Evolutionary conservation across 2,888 invertebrate genomes (phyloP).

Genomic region (Ernsta delagoae): DNA sequence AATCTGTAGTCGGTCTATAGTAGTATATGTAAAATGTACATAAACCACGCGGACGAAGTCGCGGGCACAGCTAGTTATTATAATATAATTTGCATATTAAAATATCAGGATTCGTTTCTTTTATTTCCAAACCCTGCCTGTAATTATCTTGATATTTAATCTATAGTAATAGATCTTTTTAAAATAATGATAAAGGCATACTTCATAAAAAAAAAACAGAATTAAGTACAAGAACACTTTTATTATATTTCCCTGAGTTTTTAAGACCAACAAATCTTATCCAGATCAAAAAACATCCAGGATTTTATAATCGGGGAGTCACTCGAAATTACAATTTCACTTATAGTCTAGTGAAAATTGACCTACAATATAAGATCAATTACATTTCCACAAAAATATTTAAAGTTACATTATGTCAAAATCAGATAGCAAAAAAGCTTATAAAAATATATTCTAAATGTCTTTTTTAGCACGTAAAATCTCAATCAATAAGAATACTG

Average conservation of each 20-base stretch:
- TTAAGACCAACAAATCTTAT: neutral
- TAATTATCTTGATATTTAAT: too few species aligned
- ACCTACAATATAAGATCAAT: conserved; percentile 12
- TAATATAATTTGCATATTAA: too few species aligned
- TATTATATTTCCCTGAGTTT: conserved; percentile 2
- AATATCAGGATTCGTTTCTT: too few species aligned
- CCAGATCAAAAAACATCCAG: neutral
- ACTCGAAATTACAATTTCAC: neutral
- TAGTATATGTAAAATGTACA: too few species aligned
- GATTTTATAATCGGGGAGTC: neutral
- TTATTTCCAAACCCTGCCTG: too few species aligned
- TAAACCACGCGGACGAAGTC: too few species aligned
- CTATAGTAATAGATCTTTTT: too few species aligned
- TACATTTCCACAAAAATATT: neutral
- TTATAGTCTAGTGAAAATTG: conserved; percentile 7
- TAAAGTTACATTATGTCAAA: conserved; percentile 3
- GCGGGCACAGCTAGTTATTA: too few species aligned
- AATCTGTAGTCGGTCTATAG: too few species aligned
- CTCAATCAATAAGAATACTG: conserved; percentile 16
- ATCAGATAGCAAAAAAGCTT: conserved; percentile 24
- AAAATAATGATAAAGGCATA: neutral
- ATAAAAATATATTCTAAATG: conserved; percentile 33
- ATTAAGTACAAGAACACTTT: conserved; percentile 8
- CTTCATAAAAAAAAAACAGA: neutral
- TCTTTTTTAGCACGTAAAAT: conserved; percentile 23